Evolutionary conservation across 2,797 vertebrate genomes (phyloP), one percentile per base, ranked within the genome.

Genomic region (Fistularia commersonii): DNA sequence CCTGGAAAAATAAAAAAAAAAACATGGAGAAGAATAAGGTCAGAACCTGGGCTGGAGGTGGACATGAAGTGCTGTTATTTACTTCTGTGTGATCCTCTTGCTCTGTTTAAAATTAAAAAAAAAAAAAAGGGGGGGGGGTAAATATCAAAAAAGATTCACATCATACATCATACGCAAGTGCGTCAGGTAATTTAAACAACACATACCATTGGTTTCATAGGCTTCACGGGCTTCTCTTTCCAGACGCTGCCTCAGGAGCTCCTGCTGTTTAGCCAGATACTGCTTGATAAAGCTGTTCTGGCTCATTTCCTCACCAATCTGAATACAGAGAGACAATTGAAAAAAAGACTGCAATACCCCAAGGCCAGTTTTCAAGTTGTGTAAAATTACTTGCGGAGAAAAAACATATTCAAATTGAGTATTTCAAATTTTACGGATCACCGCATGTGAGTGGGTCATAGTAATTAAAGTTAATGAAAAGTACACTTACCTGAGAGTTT

Each of bases 271-370:
- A 46, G 93, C 94, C 74, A 96, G 87, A 88, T 96, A 96, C 81
- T 96, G 94, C 76, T 96, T 95, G 79, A 96, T 96, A 68, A 96
- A 94, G 86, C 93, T 95, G 87, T 96, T 96, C 77, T 95, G 92
- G 83, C 94, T 95, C 93, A 96, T 96, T 87, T 96, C 94, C 82
- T 96, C 94, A 1, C 93, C 94, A 67, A 96, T 96, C 94, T 96
- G 77, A 69, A 80, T 2, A 50, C 32, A 68, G 14, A 67, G 10
- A 80, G 3, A 60, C 1, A 35, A 46, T 57, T 31, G 12, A 36
- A 49, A 50, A 57, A 56, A 23, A 35, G 8, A 15, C 9, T 14
- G 1, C 12, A 57, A 47, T n/a, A 7, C 33, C 55, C 61, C 14
- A 47, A 40, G 12, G 14, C 5, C 31, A 56, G 15, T 41, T 32